These are phyloP conservation scores for Pagrus major DNA, from an alignment of 2,113 vertebrate genomes.

Conservation along the genomic window DNA sequence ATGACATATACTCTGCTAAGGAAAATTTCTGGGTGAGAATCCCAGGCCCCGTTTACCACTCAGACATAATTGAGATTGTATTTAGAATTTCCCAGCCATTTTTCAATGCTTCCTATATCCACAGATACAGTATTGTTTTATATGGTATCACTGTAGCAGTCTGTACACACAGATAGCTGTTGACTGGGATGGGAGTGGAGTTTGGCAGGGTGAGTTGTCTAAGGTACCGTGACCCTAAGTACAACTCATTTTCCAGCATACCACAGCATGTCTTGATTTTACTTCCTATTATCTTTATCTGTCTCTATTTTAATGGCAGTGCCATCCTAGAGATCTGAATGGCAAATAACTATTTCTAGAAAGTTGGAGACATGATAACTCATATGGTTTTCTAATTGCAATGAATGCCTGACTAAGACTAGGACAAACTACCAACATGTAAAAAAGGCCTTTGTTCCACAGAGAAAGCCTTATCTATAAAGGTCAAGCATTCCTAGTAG, in stretches of 20 bases:
- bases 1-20: too few relatives aligned
- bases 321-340: conserved; percentile 34
- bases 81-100: too few relatives aligned
- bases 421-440: conserved; percentile 65
- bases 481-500: conserved; percentile 76
- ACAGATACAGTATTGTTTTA: neutral
- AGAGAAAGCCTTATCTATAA: conserved; percentile 79
- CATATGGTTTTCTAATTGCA: conserved; percentile 64
- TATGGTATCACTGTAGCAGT: conserved; percentile 7
- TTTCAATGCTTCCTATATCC: too few relatives aligned
- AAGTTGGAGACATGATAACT: conserved; percentile 59
- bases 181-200: neutral
- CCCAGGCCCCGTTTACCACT: too few relatives aligned
- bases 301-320: conserved; percentile 5
- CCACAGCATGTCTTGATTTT: conserved; percentile 8
- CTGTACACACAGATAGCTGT: neutral
- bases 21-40: too few relatives aligned
- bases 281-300: conserved; percentile 13
- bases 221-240: conserved; percentile 21
- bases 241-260: conserved; percentile 27
- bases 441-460: conserved; percentile 77
- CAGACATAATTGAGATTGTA: too few relatives aligned
- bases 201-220: neutral
- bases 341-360: conserved; percentile 25
- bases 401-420: conserved; percentile 64